These are phyloP conservation scores for Hyperoplus lanceolatus DNA, from an alignment of 2,797 vertebrate genomes.

Conservation along the genomic window DNA sequence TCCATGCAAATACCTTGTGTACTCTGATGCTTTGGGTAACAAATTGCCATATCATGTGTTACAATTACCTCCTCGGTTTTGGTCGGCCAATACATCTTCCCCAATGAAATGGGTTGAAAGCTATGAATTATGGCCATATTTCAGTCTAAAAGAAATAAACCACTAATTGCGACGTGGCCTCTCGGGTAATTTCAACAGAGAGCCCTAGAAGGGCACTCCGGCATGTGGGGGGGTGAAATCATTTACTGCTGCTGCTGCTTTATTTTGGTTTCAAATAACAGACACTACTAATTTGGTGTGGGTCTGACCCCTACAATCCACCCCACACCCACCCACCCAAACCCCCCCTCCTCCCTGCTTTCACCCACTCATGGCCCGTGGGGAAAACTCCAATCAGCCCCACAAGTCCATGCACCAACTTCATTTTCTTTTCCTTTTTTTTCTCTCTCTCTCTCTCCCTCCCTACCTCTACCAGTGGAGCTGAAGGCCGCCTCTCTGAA, in stretches of 20 bases:
- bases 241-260: conserved; percentile 91
- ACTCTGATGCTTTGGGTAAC: conserved; percentile 82
- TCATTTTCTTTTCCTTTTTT: conserved; percentile 27
- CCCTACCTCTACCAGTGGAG: conserved; percentile 75
- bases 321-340: conserved; percentile 28
- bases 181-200: conserved; percentile 83
- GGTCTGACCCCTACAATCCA: conserved; percentile 87
- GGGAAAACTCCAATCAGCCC: conserved; percentile 92
- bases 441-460: conserved; percentile 52
- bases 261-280: conserved; percentile 95
- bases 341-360: neutral
- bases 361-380: conserved; percentile 73
- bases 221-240: conserved; percentile 82
- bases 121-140: conserved; percentile 92
- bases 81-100: conserved; percentile 81
- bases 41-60: conserved; percentile 90
- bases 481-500: conserved; percentile 86
- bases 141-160: conserved; percentile 90
- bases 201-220: conserved; percentile 83
- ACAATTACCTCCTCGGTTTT: conserved; percentile 84
- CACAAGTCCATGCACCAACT: conserved; percentile 70
- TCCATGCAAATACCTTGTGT: conserved; percentile 86
- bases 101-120: conserved; percentile 87
- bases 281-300: conserved; percentile 93
- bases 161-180: conserved; percentile 90